Evolutionary conservation across 2,113 vertebrate genomes (phyloP).

Genomic region (Brachyistius frenatus): DNA sequence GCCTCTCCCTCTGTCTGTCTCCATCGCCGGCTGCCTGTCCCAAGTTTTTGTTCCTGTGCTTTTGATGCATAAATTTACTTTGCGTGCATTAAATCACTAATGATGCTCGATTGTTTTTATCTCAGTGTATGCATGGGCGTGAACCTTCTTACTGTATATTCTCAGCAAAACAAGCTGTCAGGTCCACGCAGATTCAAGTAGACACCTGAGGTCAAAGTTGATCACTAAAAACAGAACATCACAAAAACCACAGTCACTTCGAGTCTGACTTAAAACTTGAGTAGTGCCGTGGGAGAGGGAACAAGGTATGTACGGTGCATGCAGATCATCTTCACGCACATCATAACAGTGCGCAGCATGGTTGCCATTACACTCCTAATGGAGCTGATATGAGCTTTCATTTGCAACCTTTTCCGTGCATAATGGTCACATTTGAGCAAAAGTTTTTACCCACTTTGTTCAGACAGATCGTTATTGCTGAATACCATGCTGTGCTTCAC

Average conservation of each 20-base stretch:
- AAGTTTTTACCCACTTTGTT: conserved; percentile 15
- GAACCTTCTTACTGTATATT: conserved; percentile 30
- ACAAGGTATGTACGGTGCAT: conserved; percentile 22
- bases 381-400: not conserved
- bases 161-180: conserved; percentile 40
- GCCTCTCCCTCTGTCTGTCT: conserved; percentile 44
- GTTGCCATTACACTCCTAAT: conserved; percentile 6
- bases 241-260: conserved; percentile 60
- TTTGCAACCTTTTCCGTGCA: not conserved
- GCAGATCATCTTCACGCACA: not conserved
- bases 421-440: conserved; percentile 5
- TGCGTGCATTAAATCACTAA: conserved; percentile 68
- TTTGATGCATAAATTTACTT: conserved; percentile 62
- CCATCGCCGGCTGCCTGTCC: conserved; percentile 38
- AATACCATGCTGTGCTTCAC: not conserved
- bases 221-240: conserved; percentile 73
- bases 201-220: conserved; percentile 74
- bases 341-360: not conserved
- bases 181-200: conserved; percentile 59
- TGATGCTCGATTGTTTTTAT: conserved; percentile 37
- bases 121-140: conserved; percentile 17
- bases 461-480: conserved; percentile 6
- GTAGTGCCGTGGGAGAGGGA: conserved; percentile 33
- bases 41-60: conserved; percentile 40
- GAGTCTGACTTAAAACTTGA: conserved; percentile 43